Percentiles rank a stretch among this genome's conserved stretches.
Conservation (phyloP, 2,888 invertebrate species). For the Pristionchus entomophagus region DNA sequence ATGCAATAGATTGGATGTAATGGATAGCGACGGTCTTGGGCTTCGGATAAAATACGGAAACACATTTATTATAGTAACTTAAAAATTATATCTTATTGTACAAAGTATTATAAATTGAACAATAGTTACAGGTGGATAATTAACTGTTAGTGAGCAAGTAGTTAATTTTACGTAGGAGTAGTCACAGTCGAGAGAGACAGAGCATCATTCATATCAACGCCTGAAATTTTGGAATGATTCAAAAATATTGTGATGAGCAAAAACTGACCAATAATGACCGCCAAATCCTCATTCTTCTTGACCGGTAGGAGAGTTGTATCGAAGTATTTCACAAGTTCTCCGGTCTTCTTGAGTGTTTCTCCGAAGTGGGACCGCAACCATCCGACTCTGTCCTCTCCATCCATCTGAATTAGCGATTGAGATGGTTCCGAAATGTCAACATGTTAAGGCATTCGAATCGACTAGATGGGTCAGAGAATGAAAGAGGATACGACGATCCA, state of each 20-base stretch:
- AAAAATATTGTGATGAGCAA: not conserved
- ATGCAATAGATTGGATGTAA: too few species aligned
- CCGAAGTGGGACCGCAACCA: constrained; percentile 58
- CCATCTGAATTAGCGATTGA: constrained; percentile 49
- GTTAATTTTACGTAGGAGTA: constrained; percentile 6
- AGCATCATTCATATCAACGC: constrained; percentile 20
- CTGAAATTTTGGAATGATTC: not conserved
- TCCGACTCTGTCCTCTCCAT: constrained; percentile 54
- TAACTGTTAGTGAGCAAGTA: too few species aligned
- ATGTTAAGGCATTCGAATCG: too few species aligned
- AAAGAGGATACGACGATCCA: not conserved
- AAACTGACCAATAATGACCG: not conserved
- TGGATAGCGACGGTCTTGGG: too few species aligned
- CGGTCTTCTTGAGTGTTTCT: constrained; percentile 55
- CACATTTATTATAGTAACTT: too few species aligned
- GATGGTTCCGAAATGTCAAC: too few species aligned
- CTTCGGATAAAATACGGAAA: too few species aligned
- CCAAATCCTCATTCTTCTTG: constrained; percentile 31
- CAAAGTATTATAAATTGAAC: too few species aligned
- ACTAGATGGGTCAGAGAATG: not conserved
- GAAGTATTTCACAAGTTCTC: constrained; percentile 55
- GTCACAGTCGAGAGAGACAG: constrained; percentile 24
- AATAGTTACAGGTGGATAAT: too few species aligned
- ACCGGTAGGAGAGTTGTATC: constrained; percentile 45
- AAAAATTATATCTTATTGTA: too few species aligned